Conservation (phyloP, 2,888 invertebrate genomes). For the Sisyra terminalis region DNA sequence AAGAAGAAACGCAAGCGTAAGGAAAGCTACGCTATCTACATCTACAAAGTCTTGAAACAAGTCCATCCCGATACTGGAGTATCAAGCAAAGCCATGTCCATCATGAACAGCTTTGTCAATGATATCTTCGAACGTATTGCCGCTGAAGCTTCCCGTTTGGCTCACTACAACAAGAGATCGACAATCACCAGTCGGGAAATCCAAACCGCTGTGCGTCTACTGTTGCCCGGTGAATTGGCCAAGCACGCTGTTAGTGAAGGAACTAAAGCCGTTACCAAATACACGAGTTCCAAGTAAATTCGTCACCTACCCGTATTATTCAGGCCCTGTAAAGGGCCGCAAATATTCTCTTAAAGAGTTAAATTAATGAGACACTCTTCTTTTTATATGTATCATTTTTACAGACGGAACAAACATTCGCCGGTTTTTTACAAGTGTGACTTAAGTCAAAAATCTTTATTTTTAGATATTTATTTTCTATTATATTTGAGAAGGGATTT, state of each 20-base stretch:
- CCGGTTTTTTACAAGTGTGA: no score
- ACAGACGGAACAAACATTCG: no score
- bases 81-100: constrained; percentile 50
- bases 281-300: constrained; percentile 17
- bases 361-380: no score
- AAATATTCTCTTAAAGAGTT: no score
- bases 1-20: constrained; percentile 40
- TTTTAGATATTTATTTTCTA: no score
- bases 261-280: constrained; percentile 34
- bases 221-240: constrained; percentile 55
- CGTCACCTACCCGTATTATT: no score
- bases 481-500: no score
- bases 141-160: constrained; percentile 43
- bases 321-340: no score
- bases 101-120: constrained; percentile 61
- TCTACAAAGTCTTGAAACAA: constrained; percentile 30
- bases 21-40: constrained; percentile 38
- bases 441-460: no score
- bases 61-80: constrained; percentile 43
- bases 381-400: no score
- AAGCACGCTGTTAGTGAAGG: constrained; percentile 54
- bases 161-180: constrained; percentile 41
- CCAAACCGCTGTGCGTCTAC: constrained; percentile 45
- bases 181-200: constrained; percentile 54
- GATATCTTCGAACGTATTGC: constrained; percentile 60